Conservation (phyloP, 2,888 invertebrate species). For the Eupithecia exiguata region DNA sequence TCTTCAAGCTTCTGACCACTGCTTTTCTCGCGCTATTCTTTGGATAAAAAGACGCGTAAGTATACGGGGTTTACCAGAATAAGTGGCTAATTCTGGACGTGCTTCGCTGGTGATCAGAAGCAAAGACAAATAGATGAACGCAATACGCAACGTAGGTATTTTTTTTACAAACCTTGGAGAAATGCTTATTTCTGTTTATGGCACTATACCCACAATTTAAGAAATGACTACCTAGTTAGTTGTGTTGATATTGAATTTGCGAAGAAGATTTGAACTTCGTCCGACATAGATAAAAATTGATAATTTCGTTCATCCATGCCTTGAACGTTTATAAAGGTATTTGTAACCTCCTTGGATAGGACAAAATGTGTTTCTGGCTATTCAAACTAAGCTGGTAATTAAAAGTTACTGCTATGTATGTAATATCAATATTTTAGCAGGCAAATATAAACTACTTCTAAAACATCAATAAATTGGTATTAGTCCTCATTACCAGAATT, state of each 20-base stretch:
- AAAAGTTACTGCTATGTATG: neutral
- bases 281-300: neutral
- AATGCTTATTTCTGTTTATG: neutral
- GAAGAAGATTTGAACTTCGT: neutral
- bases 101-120: neutral
- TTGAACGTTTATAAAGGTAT: neutral
- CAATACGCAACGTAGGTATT: too few species aligned
- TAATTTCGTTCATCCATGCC: neutral
- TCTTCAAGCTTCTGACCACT: neutral
- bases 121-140: neutral
- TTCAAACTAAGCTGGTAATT: neutral
- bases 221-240: too few species aligned
- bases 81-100: neutral
- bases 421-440: neutral
- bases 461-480: slow-evolving; percentile 2
- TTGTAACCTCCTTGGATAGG: neutral
- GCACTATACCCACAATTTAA: too few species aligned
- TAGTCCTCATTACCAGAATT: neutral
- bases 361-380: neutral
- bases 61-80: neutral
- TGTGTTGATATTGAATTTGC: neutral
- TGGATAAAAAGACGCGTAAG: neutral
- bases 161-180: neutral
- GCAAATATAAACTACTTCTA: neutral
- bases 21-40: neutral